Percentiles rank a stretch among this genome's conserved stretches.
Evolutionary conservation across 2,888 invertebrate genomes (phyloP).

Genomic region (Hololepta plana): DNA sequence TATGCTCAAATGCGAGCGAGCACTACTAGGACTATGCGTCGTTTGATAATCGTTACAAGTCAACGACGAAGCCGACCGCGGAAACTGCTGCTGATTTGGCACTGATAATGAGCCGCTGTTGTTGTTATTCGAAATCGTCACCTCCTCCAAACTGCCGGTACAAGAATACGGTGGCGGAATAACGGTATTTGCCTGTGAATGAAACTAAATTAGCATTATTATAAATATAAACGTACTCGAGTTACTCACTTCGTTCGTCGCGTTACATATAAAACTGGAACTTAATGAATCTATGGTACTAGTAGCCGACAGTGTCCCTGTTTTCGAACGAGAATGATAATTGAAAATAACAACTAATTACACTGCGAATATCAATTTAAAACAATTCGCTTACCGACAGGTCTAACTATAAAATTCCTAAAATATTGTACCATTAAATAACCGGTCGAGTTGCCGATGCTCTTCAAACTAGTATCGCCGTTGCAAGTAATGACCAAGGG

Average conservation of each 20-base stretch:
- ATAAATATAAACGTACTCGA: conserved; percentile 2
- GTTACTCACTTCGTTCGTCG: conserved; percentile 53
- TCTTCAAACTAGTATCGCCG: conserved; percentile 43
- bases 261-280: conserved; percentile 72
- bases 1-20: no score
- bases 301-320: conserved; percentile 62
- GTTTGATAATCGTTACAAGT: conserved; percentile 30
- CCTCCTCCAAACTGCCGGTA: conserved; percentile 53
- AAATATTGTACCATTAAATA: conserved; percentile 75
- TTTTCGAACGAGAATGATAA: conserved; percentile 13
- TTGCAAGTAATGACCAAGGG: conserved; percentile 64
- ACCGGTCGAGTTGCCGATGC: conserved; percentile 48
- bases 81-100: conserved; percentile 24
- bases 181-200: conserved; percentile 51
- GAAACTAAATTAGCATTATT: background rate
- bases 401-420: conserved; percentile 58
- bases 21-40: no score
- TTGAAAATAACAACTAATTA: conserved; percentile 1
- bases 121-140: conserved; percentile 28
- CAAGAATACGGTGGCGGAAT: conserved; percentile 73
- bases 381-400: conserved; percentile 34
- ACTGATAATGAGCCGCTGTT: conserved; percentile 11
- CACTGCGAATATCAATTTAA: conserved; percentile 15
- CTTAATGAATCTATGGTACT: conserved; percentile 75
- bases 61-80: conserved; percentile 41